These are phyloP conservation scores for Saguinus midas DNA, from an alignment of 2,113 vertebrate species.

Conservation along the genomic window DNA sequence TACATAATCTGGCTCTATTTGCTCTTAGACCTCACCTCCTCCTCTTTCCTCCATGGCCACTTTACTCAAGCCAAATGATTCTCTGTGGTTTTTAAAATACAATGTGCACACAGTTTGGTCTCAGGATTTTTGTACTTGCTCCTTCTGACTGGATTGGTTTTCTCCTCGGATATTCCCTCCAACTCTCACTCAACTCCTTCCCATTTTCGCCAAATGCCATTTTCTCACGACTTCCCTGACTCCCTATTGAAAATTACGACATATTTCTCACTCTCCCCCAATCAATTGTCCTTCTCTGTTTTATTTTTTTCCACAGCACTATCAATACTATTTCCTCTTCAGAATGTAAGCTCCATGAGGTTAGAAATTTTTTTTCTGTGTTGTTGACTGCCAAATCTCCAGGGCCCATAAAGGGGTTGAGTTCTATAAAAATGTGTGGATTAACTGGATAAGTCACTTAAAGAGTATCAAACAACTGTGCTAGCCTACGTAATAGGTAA, in stretches of 20 bases:
- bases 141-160: not conserved
- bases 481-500: not conserved
- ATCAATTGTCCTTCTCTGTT: no score
- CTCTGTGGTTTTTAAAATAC: not conserved
- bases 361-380: not conserved
- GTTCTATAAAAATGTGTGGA: not conserved
- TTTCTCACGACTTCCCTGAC: not conserved
- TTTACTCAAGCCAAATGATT: not conserved
- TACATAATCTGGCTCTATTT: not conserved
- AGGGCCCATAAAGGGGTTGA: not conserved
- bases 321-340: not conserved
- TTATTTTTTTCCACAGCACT: not conserved
- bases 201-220: not conserved
- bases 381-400: not conserved
- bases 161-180: not conserved
- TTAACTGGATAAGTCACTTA: not conserved
- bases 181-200: not conserved
- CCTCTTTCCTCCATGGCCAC: no score
- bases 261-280: not conserved
- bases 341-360: not conserved
- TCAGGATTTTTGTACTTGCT: not conserved
- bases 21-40: not conserved
- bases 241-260: not conserved
- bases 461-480: not conserved
- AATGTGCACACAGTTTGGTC: not conserved